Evolutionary conservation across 2,888 invertebrate genomes (phyloP), one percentile per base, ranked within the genome.

Genomic region (Coleophora flavipennella): DNA sequence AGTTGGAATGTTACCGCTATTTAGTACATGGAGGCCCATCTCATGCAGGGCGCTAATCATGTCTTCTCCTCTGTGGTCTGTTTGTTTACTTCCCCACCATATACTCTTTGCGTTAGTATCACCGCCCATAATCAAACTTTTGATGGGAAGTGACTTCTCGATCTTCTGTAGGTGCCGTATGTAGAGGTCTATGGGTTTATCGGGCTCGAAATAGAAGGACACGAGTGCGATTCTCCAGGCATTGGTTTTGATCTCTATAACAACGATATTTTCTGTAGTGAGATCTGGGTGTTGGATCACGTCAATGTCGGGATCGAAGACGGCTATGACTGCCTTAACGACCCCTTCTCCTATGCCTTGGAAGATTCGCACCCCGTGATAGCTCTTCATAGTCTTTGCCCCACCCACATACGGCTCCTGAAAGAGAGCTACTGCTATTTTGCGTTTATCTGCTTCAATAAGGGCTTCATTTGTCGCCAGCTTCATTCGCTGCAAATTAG

Each of bases 51-150:
- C 1, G 1, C 39, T 40, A 0, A 8, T 8, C 9, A 47, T 1
- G 1, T 35, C 39, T n/a, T 44, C 44, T 1, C 52, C 52, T 25
- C 48, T 44, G 3, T 35, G 8, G 34, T 52, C 46, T 0, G 9
- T 13, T 9, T 1, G 31, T 11, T 4, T n/a, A 39, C 50, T 46
- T 0, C 49, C 46, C n/a, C n/a, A n/a, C n/a, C n/a, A n/a, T n/a
- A n/a, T n/a, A n/a, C n/a, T n/a, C n/a, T n/a, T n/a, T n/a, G n/a
- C n/a, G n/a, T n/a, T n/a, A n/a, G n/a, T n/a, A n/a, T n/a, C n/a
- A n/a, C n/a, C n/a, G n/a, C n/a, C 54, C 49, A 54, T 46, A 45
- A 49, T 1, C 31, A 8, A 13, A 36, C n/a, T n/a, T 45, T 20
- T 41, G 35, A 31, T n/a, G n/a, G n/a, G n/a, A n/a, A n/a, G n/a